These are phyloP conservation scores for Drosophila triauraria DNA, from an alignment of 1,140 invertebrate genomes.

Conservation along the genomic window DNA sequence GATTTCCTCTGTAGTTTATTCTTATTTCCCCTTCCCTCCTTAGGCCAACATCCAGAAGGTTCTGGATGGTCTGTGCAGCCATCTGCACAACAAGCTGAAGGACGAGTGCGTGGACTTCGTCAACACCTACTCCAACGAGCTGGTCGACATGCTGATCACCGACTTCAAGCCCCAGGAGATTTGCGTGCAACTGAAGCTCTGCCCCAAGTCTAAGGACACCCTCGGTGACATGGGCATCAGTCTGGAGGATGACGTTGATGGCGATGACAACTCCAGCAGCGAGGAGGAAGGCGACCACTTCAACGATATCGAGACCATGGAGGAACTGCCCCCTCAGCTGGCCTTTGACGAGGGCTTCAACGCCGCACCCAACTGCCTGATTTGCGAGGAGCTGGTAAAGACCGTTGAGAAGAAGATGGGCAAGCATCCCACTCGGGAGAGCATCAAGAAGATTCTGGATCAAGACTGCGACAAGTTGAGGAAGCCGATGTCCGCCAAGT, in stretches of 20 bases:
- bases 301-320: slow-evolving; percentile 61
- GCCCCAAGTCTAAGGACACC: slow-evolving; percentile 85
- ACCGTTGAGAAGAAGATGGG: slow-evolving; percentile 68
- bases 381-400: slow-evolving; percentile 78
- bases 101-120: slow-evolving; percentile 92
- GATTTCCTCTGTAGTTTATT: not conserved
- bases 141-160: slow-evolving; percentile 91
- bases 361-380: slow-evolving; percentile 67
- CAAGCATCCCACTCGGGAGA: slow-evolving; percentile 61
- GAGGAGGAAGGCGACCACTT: slow-evolving; percentile 45
- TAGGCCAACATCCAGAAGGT: slow-evolving; percentile 89
- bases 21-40: not conserved
- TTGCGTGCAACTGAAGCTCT: slow-evolving; percentile 91
- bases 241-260: slow-evolving; percentile 46
- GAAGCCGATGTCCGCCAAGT: slow-evolving; percentile 67
- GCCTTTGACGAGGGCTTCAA: slow-evolving; percentile 72
- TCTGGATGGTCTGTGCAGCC: slow-evolving; percentile 90
- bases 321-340: slow-evolving; percentile 60
- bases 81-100: slow-evolving; percentile 88
- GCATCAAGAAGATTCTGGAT: slow-evolving; percentile 69
- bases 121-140: slow-evolving; percentile 89
- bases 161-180: slow-evolving; percentile 92
- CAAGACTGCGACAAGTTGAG: slow-evolving; percentile 68
- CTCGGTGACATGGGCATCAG: slow-evolving; percentile 67
- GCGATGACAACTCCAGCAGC: slow-evolving; percentile 52